Evolutionary conservation across 2,888 invertebrate species (phyloP).

Genomic region (Zelleria hepariella): DNA sequence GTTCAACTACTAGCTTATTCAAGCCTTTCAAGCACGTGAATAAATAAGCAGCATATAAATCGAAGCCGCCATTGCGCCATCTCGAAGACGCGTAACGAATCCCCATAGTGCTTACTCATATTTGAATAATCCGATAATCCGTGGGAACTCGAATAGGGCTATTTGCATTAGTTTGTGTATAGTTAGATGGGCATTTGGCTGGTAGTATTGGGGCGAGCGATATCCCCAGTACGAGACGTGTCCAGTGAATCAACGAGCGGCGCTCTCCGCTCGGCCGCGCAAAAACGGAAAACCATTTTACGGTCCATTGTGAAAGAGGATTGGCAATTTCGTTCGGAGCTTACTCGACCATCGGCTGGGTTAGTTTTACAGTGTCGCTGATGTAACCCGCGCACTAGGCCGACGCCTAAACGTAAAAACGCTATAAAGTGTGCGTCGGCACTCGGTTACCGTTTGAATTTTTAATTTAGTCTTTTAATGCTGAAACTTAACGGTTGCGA

Average conservation of each 20-base stretch:
- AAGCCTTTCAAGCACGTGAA: too few relatives aligned
- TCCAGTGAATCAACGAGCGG: constrained; percentile 60
- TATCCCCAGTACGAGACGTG: constrained; percentile 61
- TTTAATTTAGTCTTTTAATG: not conserved
- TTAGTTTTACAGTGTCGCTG: constrained; percentile 37
- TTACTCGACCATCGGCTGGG: constrained; percentile 43
- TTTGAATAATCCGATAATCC: not conserved
- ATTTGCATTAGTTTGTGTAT: constrained; percentile 7
- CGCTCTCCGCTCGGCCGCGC: constrained; percentile 59
- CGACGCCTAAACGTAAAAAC: constrained; percentile 18
- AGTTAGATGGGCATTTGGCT: not conserved
- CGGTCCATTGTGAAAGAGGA: constrained; percentile 71
- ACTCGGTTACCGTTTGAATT: not conserved
- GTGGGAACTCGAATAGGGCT: not conserved
- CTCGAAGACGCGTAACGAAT: too few relatives aligned
- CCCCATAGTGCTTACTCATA: too few relatives aligned
- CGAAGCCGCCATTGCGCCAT: too few relatives aligned
- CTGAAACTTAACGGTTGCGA: not conserved
- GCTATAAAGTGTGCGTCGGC: constrained; percentile 10
- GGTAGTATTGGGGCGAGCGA: constrained; percentile 27
- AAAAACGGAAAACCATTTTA: constrained; percentile 73
- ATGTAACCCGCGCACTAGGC: constrained; percentile 45
- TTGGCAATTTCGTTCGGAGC: constrained; percentile 64
- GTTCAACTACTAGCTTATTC: too few relatives aligned
- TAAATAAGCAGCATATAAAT: too few relatives aligned